phyloP scores from a whole-genome alignment of 1,140 invertebrate species.

The Wiebesia pumilae region DNA sequence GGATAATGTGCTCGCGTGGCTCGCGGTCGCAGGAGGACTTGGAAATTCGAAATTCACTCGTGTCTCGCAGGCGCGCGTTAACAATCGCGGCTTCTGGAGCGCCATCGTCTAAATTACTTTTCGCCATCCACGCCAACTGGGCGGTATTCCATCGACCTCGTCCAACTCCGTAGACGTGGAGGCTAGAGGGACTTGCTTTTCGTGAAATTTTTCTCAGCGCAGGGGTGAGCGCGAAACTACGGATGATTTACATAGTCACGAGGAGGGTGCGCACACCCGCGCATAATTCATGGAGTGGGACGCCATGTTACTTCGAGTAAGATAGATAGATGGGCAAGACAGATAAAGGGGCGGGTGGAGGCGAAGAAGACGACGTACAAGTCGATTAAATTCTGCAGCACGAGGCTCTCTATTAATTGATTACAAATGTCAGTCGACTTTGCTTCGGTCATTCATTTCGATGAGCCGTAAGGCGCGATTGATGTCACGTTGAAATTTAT shows the following conservation, averaged over 20 bases:
- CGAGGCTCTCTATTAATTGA: constrained; percentile 51
- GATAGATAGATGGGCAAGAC: neutral
- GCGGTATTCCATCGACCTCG: neutral
- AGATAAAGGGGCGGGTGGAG: neutral
- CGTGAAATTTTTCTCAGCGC: constrained; percentile 4
- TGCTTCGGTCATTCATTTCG: neutral
- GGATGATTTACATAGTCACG: constrained; percentile 52
- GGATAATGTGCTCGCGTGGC: neutral
- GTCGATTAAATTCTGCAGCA: constrained; percentile 34
- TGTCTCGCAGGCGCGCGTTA: neutral
- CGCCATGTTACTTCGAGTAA: constrained; percentile 13
- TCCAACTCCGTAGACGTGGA: no score
- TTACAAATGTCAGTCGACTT: constrained; percentile 35
- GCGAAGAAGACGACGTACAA: neutral
- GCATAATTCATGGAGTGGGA: constrained; percentile 34
- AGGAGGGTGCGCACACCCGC: neutral
- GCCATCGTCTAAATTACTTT: neutral
- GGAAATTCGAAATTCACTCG: neutral
- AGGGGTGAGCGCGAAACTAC: constrained; percentile 41
- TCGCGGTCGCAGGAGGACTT: no score
- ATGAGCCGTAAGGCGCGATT: neutral
- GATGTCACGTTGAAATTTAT: neutral
- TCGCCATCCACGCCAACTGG: neutral
- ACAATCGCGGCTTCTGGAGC: neutral
- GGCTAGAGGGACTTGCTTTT: neutral